Conservation (phyloP, 2,113 vertebrate species). For the Heptranchias perlo region DNA sequence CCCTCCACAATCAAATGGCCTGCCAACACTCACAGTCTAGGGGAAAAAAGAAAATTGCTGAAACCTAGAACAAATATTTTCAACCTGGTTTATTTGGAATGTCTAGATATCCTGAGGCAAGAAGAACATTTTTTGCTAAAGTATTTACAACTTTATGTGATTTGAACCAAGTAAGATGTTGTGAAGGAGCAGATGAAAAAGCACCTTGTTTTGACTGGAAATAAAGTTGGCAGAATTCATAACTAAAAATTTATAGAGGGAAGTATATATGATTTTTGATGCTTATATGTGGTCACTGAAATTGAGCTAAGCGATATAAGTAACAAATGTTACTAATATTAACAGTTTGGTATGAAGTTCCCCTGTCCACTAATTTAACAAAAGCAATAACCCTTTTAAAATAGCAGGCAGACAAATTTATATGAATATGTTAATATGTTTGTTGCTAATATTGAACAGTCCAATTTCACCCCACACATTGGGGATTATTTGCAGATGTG, state of each 20-base stretch:
- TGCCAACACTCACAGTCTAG: slow-evolving; percentile 6
- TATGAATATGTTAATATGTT: neutral
- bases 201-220: neutral
- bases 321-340: neutral
- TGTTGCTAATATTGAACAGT: neutral
- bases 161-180: neutral
- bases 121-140: neutral
- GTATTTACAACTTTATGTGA: neutral
- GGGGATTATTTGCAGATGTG: neutral
- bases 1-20: neutral
- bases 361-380: neutral
- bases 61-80: slow-evolving; percentile 23
- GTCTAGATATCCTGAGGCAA: neutral
- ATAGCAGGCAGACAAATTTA: neutral
- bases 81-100: neutral
- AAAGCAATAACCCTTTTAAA: neutral
- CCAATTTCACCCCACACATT: neutral
- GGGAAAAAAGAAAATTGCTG: neutral
- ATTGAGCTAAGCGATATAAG: neutral
- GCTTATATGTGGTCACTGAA: neutral
- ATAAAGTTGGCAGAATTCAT: neutral
- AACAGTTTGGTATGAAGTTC: neutral
- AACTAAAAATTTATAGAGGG: neutral
- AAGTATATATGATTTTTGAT: neutral
- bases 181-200: neutral